Percentiles rank a stretch among this genome's conserved stretches.
Evolutionary conservation across 2,888 invertebrate genomes (phyloP).

Genomic region (Leptopilina myrica): DNA sequence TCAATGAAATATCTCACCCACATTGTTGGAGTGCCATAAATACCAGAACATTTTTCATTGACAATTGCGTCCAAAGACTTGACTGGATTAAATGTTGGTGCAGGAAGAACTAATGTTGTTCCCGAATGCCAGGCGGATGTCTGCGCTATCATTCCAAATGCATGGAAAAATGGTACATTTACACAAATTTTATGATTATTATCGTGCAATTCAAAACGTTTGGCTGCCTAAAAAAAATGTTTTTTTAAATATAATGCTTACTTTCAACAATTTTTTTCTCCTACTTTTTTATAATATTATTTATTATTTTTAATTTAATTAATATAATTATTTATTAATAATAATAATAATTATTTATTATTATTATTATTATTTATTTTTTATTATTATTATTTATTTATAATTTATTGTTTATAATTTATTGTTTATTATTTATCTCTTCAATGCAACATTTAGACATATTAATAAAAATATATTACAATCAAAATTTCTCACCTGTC

Average conservation of each 20-base stretch:
- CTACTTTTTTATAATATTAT: slow-evolving; percentile 9
- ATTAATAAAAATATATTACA: too few species aligned
- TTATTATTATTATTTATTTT: too few species aligned
- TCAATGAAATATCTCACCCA: slow-evolving; percentile 72
- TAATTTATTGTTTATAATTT: too few species aligned
- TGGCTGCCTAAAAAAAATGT: slow-evolving; percentile 53
- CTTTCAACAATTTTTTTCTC: background rate
- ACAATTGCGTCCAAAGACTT: slow-evolving; percentile 81
- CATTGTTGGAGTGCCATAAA: slow-evolving; percentile 92
- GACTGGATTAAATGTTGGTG: slow-evolving; percentile 80
- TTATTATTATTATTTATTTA: too few species aligned
- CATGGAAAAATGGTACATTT: slow-evolving; percentile 90
- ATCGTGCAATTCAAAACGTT: slow-evolving; percentile 76
- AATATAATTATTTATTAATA: too few species aligned
- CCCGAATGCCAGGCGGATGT: slow-evolving; percentile 81
- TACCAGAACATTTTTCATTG: slow-evolving; percentile 83
- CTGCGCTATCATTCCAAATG: slow-evolving; percentile 85
- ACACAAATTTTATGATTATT: slow-evolving; percentile 79
- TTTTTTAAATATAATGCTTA: background rate
- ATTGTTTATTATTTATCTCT: too few species aligned
- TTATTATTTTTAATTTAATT: background rate
- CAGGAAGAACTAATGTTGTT: slow-evolving; percentile 81
- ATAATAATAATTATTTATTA: too few species aligned
- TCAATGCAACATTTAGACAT: too few species aligned
- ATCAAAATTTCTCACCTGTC: slow-evolving; percentile 78